Percentiles rank a stretch among this genome's conserved stretches.
Evolutionary conservation across 2,888 invertebrate genomes (phyloP).

Genomic region (Synanthedon tipuliformis): DNA sequence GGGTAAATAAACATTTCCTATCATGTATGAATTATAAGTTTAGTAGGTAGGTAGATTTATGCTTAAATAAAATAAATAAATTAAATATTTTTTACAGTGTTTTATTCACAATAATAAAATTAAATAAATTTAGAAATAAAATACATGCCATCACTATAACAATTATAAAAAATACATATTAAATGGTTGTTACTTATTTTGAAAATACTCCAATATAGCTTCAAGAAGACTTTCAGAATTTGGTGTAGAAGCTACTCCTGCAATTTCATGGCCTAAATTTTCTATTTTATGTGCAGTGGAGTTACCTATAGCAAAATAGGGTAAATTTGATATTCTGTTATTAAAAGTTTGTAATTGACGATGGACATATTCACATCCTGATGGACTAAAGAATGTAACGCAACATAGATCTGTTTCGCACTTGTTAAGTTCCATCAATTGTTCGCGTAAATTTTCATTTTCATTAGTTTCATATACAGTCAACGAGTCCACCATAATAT

Average conservation of each 20-base stretch:
- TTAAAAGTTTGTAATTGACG: constrained; percentile 51
- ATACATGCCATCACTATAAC: no score
- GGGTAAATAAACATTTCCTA: no score
- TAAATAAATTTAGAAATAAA: no score
- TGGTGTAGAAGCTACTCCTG: constrained; percentile 45
- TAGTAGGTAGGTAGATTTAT: no score
- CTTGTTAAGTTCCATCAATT: constrained; percentile 35
- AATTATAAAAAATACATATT: no score
- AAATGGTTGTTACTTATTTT: constrained; percentile 1
- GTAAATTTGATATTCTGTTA: constrained; percentile 37
- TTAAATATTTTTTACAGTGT: no score
- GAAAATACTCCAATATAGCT: constrained; percentile 36
- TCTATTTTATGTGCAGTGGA: constrained; percentile 57
- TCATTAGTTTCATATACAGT: constrained; percentile 57
- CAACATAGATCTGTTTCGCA: constrained; percentile 25
- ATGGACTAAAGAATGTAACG: constrained; percentile 59
- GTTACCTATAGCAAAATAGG: constrained; percentile 60
- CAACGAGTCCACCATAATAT: constrained; percentile 33
- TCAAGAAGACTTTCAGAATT: constrained; percentile 39
- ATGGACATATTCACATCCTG: constrained; percentile 55
- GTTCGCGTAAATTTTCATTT: constrained; percentile 36
- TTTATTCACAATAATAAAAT: no score
- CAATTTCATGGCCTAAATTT: constrained; percentile 51
- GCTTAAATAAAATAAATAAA: no score
- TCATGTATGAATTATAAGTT: no score